Evolutionary conservation across 1,140 invertebrate species (phyloP).

Genomic region (Paracyclopina nana): DNA sequence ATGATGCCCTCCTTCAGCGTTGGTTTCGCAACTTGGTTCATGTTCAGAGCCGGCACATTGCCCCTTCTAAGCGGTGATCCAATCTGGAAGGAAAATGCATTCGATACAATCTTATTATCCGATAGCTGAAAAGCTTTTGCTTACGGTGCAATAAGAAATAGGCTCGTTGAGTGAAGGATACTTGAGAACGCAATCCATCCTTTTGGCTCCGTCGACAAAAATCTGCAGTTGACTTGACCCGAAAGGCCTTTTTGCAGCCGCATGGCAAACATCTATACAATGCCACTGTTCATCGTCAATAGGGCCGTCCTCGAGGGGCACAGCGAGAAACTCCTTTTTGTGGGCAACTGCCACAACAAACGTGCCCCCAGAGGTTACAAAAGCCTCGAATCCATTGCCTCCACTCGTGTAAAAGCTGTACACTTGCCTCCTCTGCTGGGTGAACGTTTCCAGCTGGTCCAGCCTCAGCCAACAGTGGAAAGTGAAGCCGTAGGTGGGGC

Average conservation of each 20-base stretch:
- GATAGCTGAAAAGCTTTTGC: no score
- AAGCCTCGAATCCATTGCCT: constrained; percentile 32
- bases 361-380: constrained; percentile 33
- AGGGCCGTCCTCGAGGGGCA: constrained; percentile 30
- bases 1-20: constrained; percentile 18
- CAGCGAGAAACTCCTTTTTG: constrained; percentile 36
- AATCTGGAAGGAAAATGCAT: no score
- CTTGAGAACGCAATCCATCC: constrained; percentile 33
- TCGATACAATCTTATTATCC: no score
- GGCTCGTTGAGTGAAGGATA: constrained; percentile 37
- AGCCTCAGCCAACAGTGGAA: constrained; percentile 38
- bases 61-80: not conserved
- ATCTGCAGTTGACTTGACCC: constrained; percentile 37
- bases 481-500: constrained; percentile 36
- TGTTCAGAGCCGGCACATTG: constrained; percentile 7
- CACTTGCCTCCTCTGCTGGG: constrained; percentile 27
- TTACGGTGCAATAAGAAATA: constrained; percentile 20
- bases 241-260: constrained; percentile 36
- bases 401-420: constrained; percentile 24
- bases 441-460: constrained; percentile 23
- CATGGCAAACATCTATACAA: constrained; percentile 36
- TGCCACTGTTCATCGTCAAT: constrained; percentile 39
- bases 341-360: constrained; percentile 36
- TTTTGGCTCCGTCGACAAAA: constrained; percentile 38
- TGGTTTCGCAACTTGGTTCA: constrained; percentile 1